A percentile compares a stretch with the other conserved stretches of the same genome.
These are phyloP conservation scores for Lottia gigantea DNA, from an alignment of 2,888 invertebrate species.

Conservation along the genomic window DNA sequence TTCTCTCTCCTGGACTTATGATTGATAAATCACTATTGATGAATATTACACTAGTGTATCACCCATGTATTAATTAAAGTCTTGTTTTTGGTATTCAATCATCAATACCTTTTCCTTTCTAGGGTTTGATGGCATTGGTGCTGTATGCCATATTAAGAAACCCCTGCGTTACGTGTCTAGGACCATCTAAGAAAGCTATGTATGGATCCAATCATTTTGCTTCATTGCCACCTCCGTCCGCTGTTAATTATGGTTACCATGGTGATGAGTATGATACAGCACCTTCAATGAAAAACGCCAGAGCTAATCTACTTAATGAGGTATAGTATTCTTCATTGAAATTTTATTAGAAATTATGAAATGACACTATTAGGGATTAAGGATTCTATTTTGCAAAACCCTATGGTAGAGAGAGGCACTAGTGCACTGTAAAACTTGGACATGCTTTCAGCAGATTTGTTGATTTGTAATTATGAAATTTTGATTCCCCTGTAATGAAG, in stretches of 20 bases:
- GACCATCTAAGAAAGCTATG: constrained; percentile 46
- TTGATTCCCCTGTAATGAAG: no score
- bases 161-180: constrained; percentile 49
- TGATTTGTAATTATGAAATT: no score
- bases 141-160: constrained; percentile 58
- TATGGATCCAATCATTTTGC: constrained; percentile 41
- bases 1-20: no score
- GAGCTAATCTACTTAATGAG: constrained; percentile 57
- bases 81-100: no score
- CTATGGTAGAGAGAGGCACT: no score
- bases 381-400: no score
- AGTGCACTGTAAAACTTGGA: not conserved
- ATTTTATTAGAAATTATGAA: no score
- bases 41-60: no score
- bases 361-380: no score
- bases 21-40: no score
- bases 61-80: no score
- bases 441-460: no score
- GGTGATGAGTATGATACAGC: constrained; percentile 38
- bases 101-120: constrained; percentile 7
- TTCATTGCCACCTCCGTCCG: constrained; percentile 23
- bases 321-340: constrained; percentile 36
- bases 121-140: constrained; percentile 57
- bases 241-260: constrained; percentile 33
- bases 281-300: constrained; percentile 55